A percentile compares a stretch with the other conserved stretches of the same genome.
Evolutionary conservation across 1,140 invertebrate species (phyloP).

Genomic region (Agrypnia vestita): DNA sequence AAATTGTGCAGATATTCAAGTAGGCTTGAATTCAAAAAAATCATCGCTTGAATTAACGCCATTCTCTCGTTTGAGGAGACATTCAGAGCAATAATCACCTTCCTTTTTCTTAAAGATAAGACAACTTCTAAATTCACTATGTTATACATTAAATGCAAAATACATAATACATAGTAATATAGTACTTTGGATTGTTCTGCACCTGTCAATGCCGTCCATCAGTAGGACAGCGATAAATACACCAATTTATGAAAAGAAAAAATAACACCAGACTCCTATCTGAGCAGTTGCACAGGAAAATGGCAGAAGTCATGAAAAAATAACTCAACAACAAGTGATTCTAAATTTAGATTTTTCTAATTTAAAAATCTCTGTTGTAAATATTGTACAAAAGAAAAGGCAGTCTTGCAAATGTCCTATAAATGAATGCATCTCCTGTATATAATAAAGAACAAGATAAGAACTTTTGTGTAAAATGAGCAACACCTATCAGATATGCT

Average conservation of each 20-base stretch:
- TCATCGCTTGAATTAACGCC: background rate
- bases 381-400: no score
- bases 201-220: background rate
- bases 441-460: no score
- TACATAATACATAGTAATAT: background rate
- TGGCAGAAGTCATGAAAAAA: no score
- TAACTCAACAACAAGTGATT: no score
- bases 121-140: background rate
- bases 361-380: no score
- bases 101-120: background rate
- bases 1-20: background rate
- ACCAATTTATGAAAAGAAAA: background rate
- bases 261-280: no score
- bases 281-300: no score
- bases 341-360: no score
- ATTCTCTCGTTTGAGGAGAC: background rate
- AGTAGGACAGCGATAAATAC: background rate
- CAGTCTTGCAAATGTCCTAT: no score
- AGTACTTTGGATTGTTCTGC: constrained; percentile 15
- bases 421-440: no score
- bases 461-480: no score
- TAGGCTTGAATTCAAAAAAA: background rate
- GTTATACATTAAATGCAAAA: constrained; percentile 7
- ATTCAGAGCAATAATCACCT: background rate
- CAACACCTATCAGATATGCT: no score